Base-by-base conservation (phyloP, 2,797 vertebrate species). In the Scomberomorus guttatus region DNA sequence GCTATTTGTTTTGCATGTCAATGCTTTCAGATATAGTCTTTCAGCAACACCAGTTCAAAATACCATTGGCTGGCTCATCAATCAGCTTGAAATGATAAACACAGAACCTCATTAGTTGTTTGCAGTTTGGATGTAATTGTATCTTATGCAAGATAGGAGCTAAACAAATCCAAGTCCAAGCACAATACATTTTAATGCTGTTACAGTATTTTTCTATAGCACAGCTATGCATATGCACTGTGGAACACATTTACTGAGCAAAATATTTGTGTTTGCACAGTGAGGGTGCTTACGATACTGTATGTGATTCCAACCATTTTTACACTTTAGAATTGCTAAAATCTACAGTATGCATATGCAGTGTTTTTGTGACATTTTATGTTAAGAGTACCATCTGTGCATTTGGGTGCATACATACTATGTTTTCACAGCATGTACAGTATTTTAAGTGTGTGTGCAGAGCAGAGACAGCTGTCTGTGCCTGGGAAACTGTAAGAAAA, bases 401-500 rank as follows among this genome's bases (percentile, higher is more conserved):
- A 67, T 66, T 52, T 44, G 5, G 20, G 1, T 72, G 13, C 24
- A 25, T 25, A 6, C 32, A 24, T 24, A 18, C 18, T 54, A 1
- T 68, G 15, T 22, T 42, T 63, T 34, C 29, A n/a, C 59, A 22
- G 22, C 25, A 50, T 29, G n/a, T 24, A 58, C 48, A 51, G 51
- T 61, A 59, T 80, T 66, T 61, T 7, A 59, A 24, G 55, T 64
- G 60, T 76, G 32, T 73, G 48, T 78, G 73, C 57, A 37, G 59
- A 59, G 71, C 56, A 83, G 63, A 82, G 46, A 44, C 58, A 76
- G 70, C 81, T 77, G 74, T 74, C 44, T 73, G 50, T 0, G 29
- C 22, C 17, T 66, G 57, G 50, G 66, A 84, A 87, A 84, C 77
- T 78, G 64, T 42, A 68, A 82, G 66, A 85, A 85, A 20, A 79